These are phyloP conservation scores for Peromyscus californicus DNA, from an alignment of 2,113 vertebrate species.

Conservation along the genomic window DNA sequence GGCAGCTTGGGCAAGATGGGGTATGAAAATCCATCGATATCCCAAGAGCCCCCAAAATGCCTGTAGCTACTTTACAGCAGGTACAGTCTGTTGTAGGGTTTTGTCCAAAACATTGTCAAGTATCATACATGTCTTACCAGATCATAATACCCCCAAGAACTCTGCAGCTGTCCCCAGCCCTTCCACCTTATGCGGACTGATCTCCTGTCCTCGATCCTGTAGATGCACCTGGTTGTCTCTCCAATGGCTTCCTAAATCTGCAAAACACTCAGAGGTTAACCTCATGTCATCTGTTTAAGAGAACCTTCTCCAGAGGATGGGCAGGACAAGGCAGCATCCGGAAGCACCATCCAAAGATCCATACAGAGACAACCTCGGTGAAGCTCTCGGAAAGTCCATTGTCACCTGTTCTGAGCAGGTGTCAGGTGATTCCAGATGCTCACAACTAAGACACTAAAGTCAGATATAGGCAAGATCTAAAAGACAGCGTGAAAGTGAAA, in stretches of 20 bases:
- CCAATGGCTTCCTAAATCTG: not conserved
- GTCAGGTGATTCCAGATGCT: not conserved
- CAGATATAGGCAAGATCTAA: not conserved
- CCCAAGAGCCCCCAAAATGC: not conserved
- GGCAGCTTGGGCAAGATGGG: not conserved
- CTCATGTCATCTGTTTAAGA: not conserved
- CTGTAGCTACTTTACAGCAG: not conserved
- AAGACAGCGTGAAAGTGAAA: not conserved
- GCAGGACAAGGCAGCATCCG: not conserved
- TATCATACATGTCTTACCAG: not conserved
- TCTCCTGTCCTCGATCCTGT: not conserved
- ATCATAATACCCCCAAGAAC: not conserved
- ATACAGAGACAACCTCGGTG: not conserved
- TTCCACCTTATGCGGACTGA: not conserved
- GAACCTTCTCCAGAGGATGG: not conserved
- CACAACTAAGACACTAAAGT: not conserved
- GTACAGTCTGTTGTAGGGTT: not conserved
- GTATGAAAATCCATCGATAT: not conserved
- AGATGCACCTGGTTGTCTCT: not conserved
- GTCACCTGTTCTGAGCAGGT: not conserved
- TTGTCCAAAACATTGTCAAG: not conserved
- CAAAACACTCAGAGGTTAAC: not conserved
- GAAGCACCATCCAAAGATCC: not conserved
- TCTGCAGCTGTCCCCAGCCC: not conserved
- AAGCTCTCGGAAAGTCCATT: not conserved